Base-by-base conservation (phyloP, 1,140 invertebrate species). In the Drosophila kikkawai region DNA sequence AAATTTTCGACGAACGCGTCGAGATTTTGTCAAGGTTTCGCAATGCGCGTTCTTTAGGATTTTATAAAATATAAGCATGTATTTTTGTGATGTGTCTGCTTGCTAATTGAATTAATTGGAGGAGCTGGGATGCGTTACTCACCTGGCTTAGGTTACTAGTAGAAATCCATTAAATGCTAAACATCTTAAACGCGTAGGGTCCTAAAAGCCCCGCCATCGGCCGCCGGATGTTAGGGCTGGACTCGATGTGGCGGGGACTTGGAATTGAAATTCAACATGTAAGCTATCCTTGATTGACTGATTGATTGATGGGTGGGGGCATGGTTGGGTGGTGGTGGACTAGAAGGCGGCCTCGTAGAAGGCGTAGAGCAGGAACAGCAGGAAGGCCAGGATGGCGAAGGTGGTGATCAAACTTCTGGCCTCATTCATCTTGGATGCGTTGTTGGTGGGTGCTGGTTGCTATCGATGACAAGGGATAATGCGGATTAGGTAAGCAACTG, bases 271-370 rank as follows among this genome's bases (percentile, higher is more conserved):
- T 88, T 81, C 84, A 88, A 90, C 84, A 88, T 84, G 81, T 88
- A 90, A 81, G 80, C 77, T 88, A 84, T 80, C 69, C 66, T 83
- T 83, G 66, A 84, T 91, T 64, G 61, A 58, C 53, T 74, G 41
- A 42, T 56, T 65, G 39, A 17, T 60, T 58, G 36, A 58, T 59
- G 53, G 68, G 50, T 57, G 34, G 47, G 37, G 32, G 26, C 26
- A n/a, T 60, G n/a, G 36, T 42, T 36, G 39, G 68, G 7, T 42
- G 59, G 57, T 69, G 64, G 51, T 70, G 58, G 63, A 22, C 60
- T 82, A 92, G 79, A 92, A 92, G 56, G 82, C 86, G 60, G 86
- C 83, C 85, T 92, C 91, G 78, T 92, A 92, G 84, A 92, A 91
- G 74, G 87, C 82, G 51, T 83, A 92, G 74, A 92, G 79, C 69